These are phyloP conservation scores for Drosophila tripunctata DNA, from an alignment of 2,888 invertebrate genomes.

Conservation along the genomic window DNA sequence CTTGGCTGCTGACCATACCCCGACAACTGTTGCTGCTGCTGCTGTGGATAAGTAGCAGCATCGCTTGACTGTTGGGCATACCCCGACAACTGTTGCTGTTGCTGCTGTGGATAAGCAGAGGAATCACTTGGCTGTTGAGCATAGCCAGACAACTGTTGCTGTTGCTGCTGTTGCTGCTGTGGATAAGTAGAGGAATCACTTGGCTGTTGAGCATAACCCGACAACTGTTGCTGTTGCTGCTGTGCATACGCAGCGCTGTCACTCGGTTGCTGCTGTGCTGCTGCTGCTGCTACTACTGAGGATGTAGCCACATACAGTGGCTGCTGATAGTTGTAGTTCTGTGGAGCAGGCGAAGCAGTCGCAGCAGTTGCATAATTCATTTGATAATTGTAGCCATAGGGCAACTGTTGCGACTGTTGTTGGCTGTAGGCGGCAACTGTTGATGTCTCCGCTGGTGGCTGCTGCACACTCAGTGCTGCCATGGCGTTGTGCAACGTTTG, in stretches of 20 bases:
- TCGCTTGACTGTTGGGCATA: background rate
- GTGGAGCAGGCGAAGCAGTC: conserved; percentile 20
- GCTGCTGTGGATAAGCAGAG: background rate
- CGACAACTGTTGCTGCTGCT: conserved; percentile 13
- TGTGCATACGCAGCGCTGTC: conserved; percentile 23
- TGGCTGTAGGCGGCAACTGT: conserved; percentile 23
- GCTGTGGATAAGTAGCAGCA: background rate
- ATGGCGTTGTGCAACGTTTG: conserved; percentile 70
- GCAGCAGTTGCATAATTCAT: conserved; percentile 26
- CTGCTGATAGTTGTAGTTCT: conserved; percentile 53
- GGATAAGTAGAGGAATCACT: too few species aligned
- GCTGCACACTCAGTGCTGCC: conserved; percentile 63
- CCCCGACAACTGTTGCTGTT: background rate
- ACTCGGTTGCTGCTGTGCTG: background rate
- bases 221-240: conserved; percentile 4
- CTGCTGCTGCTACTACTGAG: too few species aligned
- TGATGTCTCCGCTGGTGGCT: conserved; percentile 19
- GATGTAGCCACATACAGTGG: conserved; percentile 75
- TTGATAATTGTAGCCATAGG: conserved; percentile 52
- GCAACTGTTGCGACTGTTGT: conserved; percentile 23
- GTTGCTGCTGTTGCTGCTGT: conserved; percentile 12
- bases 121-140: too few species aligned
- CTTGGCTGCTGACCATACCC: too few species aligned
- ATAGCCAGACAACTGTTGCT: too few species aligned
- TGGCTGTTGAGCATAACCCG: too few species aligned